Percentiles rank a stretch among this genome's conserved stretches.
Evolutionary conservation across 2,797 vertebrate genomes (phyloP).

Genomic region (Cynodonichthys magdalenae): DNA sequence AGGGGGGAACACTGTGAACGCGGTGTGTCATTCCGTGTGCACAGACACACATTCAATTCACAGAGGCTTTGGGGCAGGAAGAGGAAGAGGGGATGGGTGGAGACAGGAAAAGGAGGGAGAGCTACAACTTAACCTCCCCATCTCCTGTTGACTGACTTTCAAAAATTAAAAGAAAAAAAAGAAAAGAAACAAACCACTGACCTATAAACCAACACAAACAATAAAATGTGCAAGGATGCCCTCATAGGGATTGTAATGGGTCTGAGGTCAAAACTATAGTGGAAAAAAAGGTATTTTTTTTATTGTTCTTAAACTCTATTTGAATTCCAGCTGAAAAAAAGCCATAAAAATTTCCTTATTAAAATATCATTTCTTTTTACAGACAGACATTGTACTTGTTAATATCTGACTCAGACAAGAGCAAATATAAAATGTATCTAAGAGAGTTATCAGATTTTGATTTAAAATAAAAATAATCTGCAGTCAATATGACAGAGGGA

Average conservation of each 20-base stretch:
- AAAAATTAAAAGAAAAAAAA: constrained; percentile 2
- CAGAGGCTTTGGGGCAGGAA: constrained; percentile 53
- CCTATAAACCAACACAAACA: constrained; percentile 5
- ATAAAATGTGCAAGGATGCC: background rate
- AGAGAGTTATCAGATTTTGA: too few relatives aligned
- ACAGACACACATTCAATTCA: constrained; percentile 22
- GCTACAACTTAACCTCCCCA: constrained; percentile 45
- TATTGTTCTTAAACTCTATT: background rate
- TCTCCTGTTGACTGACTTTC: constrained; percentile 30
- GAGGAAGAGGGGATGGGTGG: constrained; percentile 67
- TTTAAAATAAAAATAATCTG: background rate
- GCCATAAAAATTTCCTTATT: background rate
- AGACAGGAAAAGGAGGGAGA: constrained; percentile 63
- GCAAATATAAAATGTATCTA: too few relatives aligned
- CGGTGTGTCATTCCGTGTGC: constrained; percentile 25
- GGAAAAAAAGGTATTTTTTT: background rate
- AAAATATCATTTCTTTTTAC: background rate
- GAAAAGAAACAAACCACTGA: background rate
- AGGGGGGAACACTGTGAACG: constrained; percentile 46
- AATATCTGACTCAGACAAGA: background rate
- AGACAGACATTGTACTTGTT: background rate
- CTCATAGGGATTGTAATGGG: background rate
- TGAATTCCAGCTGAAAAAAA: background rate
- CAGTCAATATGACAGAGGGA: background rate
- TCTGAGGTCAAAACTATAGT: background rate